Evolutionary conservation across 1,140 invertebrate genomes (phyloP).

Genomic region (Coenobita brevimanus): DNA sequence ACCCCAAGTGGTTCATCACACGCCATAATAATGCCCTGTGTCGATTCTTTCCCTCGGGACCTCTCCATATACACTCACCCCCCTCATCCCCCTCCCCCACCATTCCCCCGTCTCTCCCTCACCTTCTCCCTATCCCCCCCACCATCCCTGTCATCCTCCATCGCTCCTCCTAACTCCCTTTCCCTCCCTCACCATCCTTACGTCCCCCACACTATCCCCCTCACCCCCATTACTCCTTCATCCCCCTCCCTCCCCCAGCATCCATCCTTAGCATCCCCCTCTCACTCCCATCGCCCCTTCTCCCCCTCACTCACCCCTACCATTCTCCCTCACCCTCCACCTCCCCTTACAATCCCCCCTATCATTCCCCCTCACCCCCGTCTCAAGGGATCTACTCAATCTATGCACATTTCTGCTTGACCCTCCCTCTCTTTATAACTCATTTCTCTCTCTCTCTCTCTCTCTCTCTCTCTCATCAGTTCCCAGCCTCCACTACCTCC

Average conservation of each 20-base stretch:
- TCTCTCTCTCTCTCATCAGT: neutral
- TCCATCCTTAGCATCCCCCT: neutral
- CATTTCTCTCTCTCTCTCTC: too few relatives aligned
- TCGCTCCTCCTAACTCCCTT: neutral
- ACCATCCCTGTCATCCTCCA: neutral
- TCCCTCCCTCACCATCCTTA: neutral
- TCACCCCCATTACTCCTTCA: neutral
- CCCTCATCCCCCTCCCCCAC: too few relatives aligned
- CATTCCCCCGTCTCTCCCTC: neutral
- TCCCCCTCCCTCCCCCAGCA: too few relatives aligned
- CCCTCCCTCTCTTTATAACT: neutral
- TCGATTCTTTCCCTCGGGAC: too few relatives aligned
- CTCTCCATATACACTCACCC: too few relatives aligned
- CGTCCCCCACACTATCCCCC: neutral
- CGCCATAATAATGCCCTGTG: too few relatives aligned
- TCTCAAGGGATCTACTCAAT: neutral
- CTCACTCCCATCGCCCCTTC: neutral
- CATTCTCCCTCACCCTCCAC: neutral
- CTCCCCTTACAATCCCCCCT: neutral
- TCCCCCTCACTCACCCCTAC: neutral
- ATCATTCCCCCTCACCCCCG: neutral
- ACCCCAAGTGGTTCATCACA: too few relatives aligned
- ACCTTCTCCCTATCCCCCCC: neutral
- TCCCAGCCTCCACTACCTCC: neutral
- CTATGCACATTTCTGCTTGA: neutral